Percentiles rank a stretch among this genome's conserved stretches.
Evolutionary conservation across 2,888 invertebrate genomes (phyloP).

Genomic region (Caenorhabditis sp.): DNA sequence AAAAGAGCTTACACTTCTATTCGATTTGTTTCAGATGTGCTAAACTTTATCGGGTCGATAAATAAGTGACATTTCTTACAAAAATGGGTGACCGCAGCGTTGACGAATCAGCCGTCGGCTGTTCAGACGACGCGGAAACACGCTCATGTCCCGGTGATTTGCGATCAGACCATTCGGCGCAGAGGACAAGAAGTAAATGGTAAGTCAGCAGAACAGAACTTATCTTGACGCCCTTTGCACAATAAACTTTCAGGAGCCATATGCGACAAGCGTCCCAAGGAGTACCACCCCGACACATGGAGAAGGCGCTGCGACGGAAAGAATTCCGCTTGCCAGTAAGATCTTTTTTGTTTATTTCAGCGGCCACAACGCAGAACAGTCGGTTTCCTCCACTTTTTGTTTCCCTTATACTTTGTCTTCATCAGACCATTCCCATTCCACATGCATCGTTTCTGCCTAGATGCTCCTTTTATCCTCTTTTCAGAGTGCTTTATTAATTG

Average conservation of each 20-base stretch:
- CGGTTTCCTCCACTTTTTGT: slow-evolving; percentile 15
- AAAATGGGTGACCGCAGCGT: slow-evolving; percentile 49
- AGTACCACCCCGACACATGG: slow-evolving; percentile 62
- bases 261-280: slow-evolving; percentile 68
- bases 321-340: slow-evolving; percentile 62
- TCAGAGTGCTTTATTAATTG: slow-evolving; percentile 7
- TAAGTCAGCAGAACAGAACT: slow-evolving; percentile 8
- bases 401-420: neutral
- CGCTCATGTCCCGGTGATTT: slow-evolving; percentile 77
- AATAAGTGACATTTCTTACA: slow-evolving; percentile 34
- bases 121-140: slow-evolving; percentile 70
- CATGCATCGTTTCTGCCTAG: slow-evolving; percentile 33
- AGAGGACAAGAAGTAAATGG: slow-evolving; percentile 57
- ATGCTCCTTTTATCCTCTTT: slow-evolving; percentile 5
- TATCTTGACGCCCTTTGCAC: slow-evolving; percentile 5
- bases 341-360: slow-evolving; percentile 23
- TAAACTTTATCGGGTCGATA: slow-evolving; percentile 50
- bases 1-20: no score
- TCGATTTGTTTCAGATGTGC: slow-evolving; percentile 49
- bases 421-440: slow-evolving; percentile 18
- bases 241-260: slow-evolving; percentile 62
- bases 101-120: slow-evolving; percentile 44
- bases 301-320: slow-evolving; percentile 57
- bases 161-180: slow-evolving; percentile 55
- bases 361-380: neutral